Base-by-base conservation (phyloP, 2,797 vertebrate genomes). In the Hemibagrus guttatus region DNA sequence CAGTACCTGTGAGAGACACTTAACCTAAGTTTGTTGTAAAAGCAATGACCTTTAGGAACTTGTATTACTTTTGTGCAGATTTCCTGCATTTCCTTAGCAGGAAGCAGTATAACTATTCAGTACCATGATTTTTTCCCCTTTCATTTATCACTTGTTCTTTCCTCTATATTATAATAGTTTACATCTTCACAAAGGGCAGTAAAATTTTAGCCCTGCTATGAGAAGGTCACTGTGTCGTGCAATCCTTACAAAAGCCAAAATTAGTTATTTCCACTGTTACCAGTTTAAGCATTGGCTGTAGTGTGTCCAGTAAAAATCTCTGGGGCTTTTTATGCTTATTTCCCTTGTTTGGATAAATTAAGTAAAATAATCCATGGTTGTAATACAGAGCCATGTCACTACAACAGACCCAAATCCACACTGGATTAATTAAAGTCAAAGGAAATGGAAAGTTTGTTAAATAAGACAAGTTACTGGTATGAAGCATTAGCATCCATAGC, bases 401-500 rank as follows among this genome's bases (percentile, higher is more conserved):
- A 16, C 52, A 58, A 79, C 35, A 68, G 6, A 4, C 46, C n/a
- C 46, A 21, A 31, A 81, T 14, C 23, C 35, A n/a, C 31, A 59
- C n/a, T 21, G 6, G 21, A 31, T 49, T 80, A 80, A 59, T 26
- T 35, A 46, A 63, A 46, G 14, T n/a, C 4, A 64, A 26, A 6
- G 7, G 16, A 59, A 80, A 35, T 58, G 19, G 46, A 61, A 59
- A 23, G 26, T 58, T 59, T 35, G 11, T 59, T 76, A 28, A 58
- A 39, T 39, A 39, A 1, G 21, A 21, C 6, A 16, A 61, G 78
- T 6, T 80, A 9, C 26, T 52, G 42, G n/a, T 31, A 71, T 74
- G 39, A n/a, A 19, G 56, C 66, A 66, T 88, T 78, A 84, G 86
- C 85, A 26, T 88, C 78, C 69, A 72, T 39, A 76, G 49, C 19